phyloP scores from a whole-genome alignment of 2,113 vertebrate species.

The Mystacornis crossleyi region DNA sequence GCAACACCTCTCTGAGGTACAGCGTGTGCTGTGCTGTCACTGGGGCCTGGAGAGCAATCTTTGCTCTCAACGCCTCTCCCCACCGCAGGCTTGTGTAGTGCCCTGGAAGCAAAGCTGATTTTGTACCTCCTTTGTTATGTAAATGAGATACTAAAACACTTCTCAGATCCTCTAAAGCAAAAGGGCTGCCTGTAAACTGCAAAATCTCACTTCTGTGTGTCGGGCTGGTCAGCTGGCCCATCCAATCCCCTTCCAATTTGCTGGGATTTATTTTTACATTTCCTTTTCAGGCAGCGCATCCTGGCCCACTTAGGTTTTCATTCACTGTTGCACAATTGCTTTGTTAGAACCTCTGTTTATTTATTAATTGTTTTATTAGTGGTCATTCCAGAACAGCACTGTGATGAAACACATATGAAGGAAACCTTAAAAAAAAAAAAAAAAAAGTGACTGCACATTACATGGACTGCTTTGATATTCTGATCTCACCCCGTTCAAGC shows the following conservation, averaged over 20 bases:
- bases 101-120: slow-evolving; percentile 8
- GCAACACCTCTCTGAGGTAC: neutral
- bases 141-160: slow-evolving; percentile 3
- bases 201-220: neutral
- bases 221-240: neutral
- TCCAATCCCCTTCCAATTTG: neutral
- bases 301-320: neutral
- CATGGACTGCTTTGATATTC: slow-evolving; percentile 53
- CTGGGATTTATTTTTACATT: neutral
- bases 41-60: neutral
- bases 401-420: neutral
- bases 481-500: slow-evolving; percentile 47
- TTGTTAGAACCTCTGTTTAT: neutral
- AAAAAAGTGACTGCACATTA: neutral
- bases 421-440: neutral
- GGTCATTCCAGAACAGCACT: neutral
- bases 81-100: neutral
- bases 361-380: neutral
- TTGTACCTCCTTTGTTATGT: neutral
- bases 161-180: neutral
- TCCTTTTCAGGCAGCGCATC: neutral
- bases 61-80: neutral
- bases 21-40: neutral
- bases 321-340: neutral
- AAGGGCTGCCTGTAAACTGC: neutral